These are phyloP conservation scores for Penaeus vannamei DNA, from an alignment of 1,140 invertebrate species.

Conservation along the genomic window DNA sequence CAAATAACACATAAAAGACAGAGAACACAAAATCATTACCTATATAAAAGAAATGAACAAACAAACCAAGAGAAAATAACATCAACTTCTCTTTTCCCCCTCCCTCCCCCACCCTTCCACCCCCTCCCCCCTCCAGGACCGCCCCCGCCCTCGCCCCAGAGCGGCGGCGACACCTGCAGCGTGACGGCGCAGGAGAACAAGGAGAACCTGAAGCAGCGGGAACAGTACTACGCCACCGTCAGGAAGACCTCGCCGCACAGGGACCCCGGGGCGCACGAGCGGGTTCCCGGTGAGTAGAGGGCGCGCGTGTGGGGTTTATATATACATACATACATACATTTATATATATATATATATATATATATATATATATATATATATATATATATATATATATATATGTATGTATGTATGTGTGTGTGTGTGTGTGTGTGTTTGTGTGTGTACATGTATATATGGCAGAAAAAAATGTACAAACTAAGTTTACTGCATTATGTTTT, in stretches of 20 bases:
- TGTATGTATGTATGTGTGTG: background rate
- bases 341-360: background rate
- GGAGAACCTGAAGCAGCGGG: slow-evolving; percentile 76
- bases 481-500: no score
- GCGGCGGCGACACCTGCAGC: slow-evolving; percentile 59
- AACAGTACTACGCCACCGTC: slow-evolving; percentile 76
- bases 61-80: background rate
- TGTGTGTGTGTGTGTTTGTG: background rate
- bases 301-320: background rate
- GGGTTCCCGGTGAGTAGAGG: slow-evolving; percentile 74
- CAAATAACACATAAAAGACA: rapidly evolving
- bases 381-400: background rate
- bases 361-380: background rate
- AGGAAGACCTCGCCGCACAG: slow-evolving; percentile 74
- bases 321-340: background rate
- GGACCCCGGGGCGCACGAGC: slow-evolving; percentile 72
- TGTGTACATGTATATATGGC: background rate
- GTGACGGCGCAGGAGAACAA: slow-evolving; percentile 74
- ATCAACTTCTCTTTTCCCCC: background rate
- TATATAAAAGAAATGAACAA: no score
- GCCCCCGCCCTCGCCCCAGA: background rate
- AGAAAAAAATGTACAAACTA: no score
- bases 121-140: background rate
- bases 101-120: background rate
- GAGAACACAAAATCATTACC: no score